Evolutionary conservation across 1,140 invertebrate species (phyloP).

Genomic region (Solenopsis invicta): DNA sequence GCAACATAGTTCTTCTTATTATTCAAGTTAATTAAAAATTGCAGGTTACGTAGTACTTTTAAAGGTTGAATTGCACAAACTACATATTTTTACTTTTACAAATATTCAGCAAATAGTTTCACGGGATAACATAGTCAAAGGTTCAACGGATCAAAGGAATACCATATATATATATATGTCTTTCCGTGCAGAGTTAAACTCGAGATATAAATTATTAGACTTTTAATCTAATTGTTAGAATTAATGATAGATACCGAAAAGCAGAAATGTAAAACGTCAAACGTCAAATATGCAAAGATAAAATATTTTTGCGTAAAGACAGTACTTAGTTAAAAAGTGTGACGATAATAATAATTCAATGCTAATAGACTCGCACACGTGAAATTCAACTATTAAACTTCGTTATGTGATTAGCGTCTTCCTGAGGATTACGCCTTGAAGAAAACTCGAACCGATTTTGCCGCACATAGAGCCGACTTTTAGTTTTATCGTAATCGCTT

Average conservation of each 20-base stretch:
- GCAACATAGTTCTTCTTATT: too few species aligned
- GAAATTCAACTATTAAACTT: background rate
- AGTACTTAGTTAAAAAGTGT: background rate
- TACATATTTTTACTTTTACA: too few species aligned
- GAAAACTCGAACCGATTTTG: constrained; percentile 2
- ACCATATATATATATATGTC: too few species aligned
- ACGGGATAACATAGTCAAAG: too few species aligned
- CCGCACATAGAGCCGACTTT: background rate
- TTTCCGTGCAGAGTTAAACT: background rate
- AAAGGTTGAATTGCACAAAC: too few species aligned
- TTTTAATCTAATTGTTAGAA: background rate
- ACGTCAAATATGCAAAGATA: background rate
- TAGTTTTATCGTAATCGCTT: constrained; percentile 6
- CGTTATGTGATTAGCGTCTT: constrained; percentile 1
- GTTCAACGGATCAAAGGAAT: too few species aligned
- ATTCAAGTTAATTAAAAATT: too few species aligned
- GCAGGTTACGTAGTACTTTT: too few species aligned
- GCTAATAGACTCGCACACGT: background rate
- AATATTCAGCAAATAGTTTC: too few species aligned
- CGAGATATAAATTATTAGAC: background rate
- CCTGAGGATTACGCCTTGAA: background rate
- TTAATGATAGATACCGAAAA: background rate
- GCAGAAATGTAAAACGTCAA: background rate
- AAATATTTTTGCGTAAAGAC: background rate
- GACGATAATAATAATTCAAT: background rate